Evolutionary conservation across 2,888 invertebrate species (phyloP), one percentile per base, ranked within the genome.

Genomic region (Apodemia hepburni): DNA sequence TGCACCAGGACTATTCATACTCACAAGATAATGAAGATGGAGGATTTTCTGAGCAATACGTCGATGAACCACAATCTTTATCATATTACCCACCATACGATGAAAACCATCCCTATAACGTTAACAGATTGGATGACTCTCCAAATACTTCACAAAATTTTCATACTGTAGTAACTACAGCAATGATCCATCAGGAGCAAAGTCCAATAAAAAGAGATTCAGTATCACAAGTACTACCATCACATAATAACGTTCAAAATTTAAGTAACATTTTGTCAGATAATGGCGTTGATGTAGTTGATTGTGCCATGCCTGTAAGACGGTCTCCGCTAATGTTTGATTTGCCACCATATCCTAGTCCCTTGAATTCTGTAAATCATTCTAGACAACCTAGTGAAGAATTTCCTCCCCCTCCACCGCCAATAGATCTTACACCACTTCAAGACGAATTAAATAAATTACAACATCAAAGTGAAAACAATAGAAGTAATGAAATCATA

Each of bases 341-440:
- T 61, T 77, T 95, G 63, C 97, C 97, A 0, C 97, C 97, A 0
- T 97, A 97, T 78, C 97, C 97, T 1, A 95, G 95, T 73, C 96
- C 96, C 1, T 92, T 95, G 70, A 94, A 94, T 70, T 96, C 96
- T 0, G 95, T 93, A 0, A 93, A 95, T 62, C 97, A 97, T 81
- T 97, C 97, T 2, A 91, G 97, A 59, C 97, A 97, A 81, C 94
- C 96, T 0, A 97, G 97, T 80, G 97, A 97, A 83, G 97, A 97
- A 73, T 97, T 97, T 74, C 97, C 97, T 59, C 97, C 97, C 6
- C 97, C 97, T n/a, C 97, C 97, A 0, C 95, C 96, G 0, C 95
- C 95, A 0, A 92, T 96, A 59, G 95, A 96, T 69, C 85, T 95
- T 67, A 93, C 93, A 27, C 93, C 94, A 0, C 82, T 95, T 0